A percentile compares a stretch with the other conserved stretches of the same genome.
These are phyloP conservation scores for Pollenia angustigena DNA, from an alignment of 2,888 invertebrate genomes.

Conservation along the genomic window DNA sequence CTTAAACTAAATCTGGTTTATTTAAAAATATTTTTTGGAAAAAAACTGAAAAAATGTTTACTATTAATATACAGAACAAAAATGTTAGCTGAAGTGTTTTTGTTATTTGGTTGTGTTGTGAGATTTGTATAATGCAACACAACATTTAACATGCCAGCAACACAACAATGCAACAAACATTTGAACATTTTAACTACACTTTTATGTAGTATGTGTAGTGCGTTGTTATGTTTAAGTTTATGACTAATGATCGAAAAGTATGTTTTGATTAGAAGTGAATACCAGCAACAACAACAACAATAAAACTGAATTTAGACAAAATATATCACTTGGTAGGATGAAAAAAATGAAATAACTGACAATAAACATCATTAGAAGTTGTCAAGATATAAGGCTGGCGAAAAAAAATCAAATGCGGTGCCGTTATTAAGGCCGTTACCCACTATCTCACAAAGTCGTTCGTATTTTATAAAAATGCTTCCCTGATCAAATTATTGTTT, in stretches of 20 bases:
- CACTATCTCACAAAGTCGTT: no score
- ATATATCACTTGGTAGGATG: slow-evolving; percentile 1
- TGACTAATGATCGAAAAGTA: slow-evolving; percentile 73
- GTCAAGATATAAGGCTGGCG: slow-evolving; percentile 9
- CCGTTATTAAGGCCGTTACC: no score
- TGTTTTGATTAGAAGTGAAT: slow-evolving; percentile 69
- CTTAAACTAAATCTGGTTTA: slow-evolving; percentile 71
- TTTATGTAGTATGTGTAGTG: neutral
- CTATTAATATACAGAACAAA: slow-evolving; percentile 50
- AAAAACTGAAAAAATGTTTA: slow-evolving; percentile 45
- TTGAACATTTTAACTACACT: neutral
- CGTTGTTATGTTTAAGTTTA: slow-evolving; percentile 70
- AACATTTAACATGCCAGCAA: slow-evolving; percentile 41
- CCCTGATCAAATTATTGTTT: no score
- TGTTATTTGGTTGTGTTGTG: slow-evolving; percentile 40
- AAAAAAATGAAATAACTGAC: slow-evolving; percentile 26
- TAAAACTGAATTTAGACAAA: neutral
- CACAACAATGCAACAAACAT: slow-evolving; percentile 47
- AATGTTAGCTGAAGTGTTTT: slow-evolving; percentile 32
- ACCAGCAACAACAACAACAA: slow-evolving; percentile 19
- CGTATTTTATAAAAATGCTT: no score
- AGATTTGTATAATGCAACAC: slow-evolving; percentile 44
- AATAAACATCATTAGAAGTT: slow-evolving; percentile 66
- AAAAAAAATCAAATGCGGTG: neutral
- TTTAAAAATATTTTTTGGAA: slow-evolving; percentile 57